Percentiles rank a stretch among this genome's conserved stretches.
Evolutionary conservation across 2,797 vertebrate species (phyloP).

Genomic region (Notolabrus celidotus): DNA sequence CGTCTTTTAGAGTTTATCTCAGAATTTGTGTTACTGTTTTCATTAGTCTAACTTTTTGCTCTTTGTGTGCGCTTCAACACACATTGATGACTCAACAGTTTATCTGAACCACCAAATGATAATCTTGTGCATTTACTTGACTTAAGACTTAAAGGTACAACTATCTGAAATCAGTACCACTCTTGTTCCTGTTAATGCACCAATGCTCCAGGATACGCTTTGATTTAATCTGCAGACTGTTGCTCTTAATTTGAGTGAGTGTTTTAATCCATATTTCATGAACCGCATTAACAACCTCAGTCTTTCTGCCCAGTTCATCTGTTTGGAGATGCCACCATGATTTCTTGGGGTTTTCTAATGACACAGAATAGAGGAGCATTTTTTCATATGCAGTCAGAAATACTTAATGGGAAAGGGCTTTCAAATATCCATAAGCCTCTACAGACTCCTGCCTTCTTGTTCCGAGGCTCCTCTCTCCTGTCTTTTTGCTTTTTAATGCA

Average conservation of each 20-base stretch:
- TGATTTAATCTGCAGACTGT: neutral
- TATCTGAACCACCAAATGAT: too few species aligned
- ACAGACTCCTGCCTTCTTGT: conserved; percentile 6
- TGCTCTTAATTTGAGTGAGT: neutral
- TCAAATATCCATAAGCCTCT: conserved; percentile 54
- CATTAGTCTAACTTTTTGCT: too few species aligned
- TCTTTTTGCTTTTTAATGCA: conserved; percentile 41
- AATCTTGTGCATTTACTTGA: neutral
- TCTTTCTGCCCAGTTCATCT: neutral
- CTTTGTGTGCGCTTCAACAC: too few species aligned
- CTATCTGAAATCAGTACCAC: conserved; percentile 18
- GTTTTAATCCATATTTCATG: neutral
- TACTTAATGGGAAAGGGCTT: conserved; percentile 29
- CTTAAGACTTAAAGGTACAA: conserved; percentile 44
- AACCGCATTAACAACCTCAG: neutral
- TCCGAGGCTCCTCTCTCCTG: neutral
- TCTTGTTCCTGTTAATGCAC: neutral
- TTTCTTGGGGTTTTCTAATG: neutral
- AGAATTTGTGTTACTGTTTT: too few species aligned
- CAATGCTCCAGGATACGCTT: neutral
- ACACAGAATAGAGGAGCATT: conserved; percentile 2
- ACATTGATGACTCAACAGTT: too few species aligned
- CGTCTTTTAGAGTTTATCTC: too few species aligned
- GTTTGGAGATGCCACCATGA: neutral
- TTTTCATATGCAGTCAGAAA: conserved; percentile 32